Base-by-base conservation (phyloP, 2,888 invertebrate species). In the Periphyllus acericola region DNA sequence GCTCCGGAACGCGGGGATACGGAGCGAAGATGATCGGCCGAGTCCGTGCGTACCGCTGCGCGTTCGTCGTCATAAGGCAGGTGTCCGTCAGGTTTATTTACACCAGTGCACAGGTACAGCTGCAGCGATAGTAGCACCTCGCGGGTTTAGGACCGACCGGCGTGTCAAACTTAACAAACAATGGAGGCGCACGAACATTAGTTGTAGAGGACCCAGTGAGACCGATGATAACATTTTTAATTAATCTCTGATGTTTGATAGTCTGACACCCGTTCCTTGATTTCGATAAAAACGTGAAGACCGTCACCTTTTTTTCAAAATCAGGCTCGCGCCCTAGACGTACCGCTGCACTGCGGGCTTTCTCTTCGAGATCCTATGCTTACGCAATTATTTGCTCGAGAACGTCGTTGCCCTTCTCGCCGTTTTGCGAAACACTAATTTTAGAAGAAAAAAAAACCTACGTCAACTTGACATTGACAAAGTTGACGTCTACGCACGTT, bases 391-490 rank as follows among this genome's bases (percentile, higher is more conserved):
- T 46, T 3, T 36, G 36, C 36, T 46, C 14, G 14, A 46, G 14
- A 46, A 46, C 3, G 14, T 14, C 14, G 11, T 46, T 29, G 21
- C 21, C 46, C 14, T 68, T 78, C 68, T n/a, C 34, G 25, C 11
- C 40, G 25, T 83, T 83, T 75, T 40, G 34, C 17, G 14, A 14
- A 14, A 36, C 32, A 78, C 76, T 84, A 84, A 84, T 78, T 84
- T 34, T 84, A 84, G 84, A 84, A 68, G n/a, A 46, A 5, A 21
- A 60, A 21, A 60, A 60, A 84, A 75, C 68, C 46, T 76, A 32
- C 0, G 46, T 46, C 25, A 34, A 84, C 46, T 78, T 76, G 84
- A 76, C 84, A 76, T 84, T 76, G 84, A 84, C 60, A 66, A 32
- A 60, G 46, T 76, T 84, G 25, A 25, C 60, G 25, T 66, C 21